phyloP scores from a whole-genome alignment of 2,113 vertebrate species.

The Bufo gargarizans region DNA sequence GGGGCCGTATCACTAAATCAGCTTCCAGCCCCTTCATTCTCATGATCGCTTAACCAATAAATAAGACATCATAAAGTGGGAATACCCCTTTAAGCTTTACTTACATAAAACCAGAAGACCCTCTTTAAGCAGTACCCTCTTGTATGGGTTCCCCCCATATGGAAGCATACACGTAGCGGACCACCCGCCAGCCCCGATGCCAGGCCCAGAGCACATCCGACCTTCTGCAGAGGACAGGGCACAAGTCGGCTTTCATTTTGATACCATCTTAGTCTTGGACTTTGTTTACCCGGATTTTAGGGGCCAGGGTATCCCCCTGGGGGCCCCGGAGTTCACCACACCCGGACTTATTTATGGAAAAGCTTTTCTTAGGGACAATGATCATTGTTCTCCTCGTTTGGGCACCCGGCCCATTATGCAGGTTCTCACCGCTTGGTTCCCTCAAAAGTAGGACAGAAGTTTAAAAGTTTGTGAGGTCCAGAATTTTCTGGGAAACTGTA shows the following conservation, averaged over 20 bases:
- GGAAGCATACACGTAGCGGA: background rate
- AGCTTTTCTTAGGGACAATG: constrained; percentile 36
- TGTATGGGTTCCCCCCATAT: background rate
- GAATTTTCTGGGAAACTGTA: background rate
- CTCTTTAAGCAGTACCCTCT: too few relatives aligned
- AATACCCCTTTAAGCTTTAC: too few relatives aligned
- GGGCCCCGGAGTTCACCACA: background rate
- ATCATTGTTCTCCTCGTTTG: constrained; percentile 40
- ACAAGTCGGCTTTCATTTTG: background rate
- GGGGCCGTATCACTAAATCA: too few relatives aligned
- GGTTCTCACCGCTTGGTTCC: constrained; percentile 32
- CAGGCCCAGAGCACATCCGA: background rate
- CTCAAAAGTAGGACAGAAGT: background rate
- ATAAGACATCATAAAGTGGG: too few relatives aligned
- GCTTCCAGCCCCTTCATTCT: too few relatives aligned
- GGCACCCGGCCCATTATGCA: constrained; percentile 8
- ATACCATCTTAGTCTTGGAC: background rate
- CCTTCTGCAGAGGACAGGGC: background rate
- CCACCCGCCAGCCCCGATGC: background rate
- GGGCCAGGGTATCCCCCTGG: background rate
- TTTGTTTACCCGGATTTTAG: constrained; percentile 31
- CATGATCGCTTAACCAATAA: too few relatives aligned
- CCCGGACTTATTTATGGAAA: constrained; percentile 52
- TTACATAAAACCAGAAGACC: too few relatives aligned
- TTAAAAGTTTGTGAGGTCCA: background rate